Evolutionary conservation across 2,113 vertebrate species (phyloP).

Genomic region (Anarrhichthys ocellatus): DNA sequence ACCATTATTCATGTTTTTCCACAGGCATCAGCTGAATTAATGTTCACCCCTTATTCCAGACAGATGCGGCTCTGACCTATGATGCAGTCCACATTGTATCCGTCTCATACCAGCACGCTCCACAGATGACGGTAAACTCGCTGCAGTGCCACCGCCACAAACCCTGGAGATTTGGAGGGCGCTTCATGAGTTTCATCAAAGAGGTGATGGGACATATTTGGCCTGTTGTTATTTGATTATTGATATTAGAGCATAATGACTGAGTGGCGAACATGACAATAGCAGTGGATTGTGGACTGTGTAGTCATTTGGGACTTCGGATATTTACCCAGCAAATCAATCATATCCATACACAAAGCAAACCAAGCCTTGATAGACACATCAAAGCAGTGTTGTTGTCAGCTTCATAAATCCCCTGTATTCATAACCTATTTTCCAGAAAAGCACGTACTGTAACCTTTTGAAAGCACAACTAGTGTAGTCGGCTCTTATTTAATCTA

Average conservation of each 20-base stretch:
- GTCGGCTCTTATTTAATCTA: conserved; percentile 79
- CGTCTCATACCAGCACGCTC: conserved; percentile 96
- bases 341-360: conserved; percentile 53
- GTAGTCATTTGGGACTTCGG: conserved; percentile 39
- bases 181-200: conserved; percentile 98
- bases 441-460: conserved; percentile 68
- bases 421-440: conserved; percentile 74
- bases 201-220: conserved; percentile 87
- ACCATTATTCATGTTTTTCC: conserved; percentile 2
- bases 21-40: conserved; percentile 72
- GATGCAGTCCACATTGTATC: conserved; percentile 99
- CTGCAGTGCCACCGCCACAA: conserved; percentile 99
- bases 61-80: conserved; percentile 97
- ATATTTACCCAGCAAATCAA: conserved; percentile 69
- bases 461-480: conserved; percentile 71
- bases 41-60: conserved; percentile 90
- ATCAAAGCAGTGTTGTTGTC: conserved; percentile 68
- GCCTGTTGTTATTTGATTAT: conserved; percentile 40
- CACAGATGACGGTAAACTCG: conserved; percentile 99
- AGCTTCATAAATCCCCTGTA: conserved; percentile 69
- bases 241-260: conserved; percentile 29
- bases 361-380: conserved; percentile 60
- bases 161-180: conserved; percentile 97
- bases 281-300: conserved; percentile 10
- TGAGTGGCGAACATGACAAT: conserved; percentile 23